A percentile compares a stretch with the other conserved stretches of the same genome.
Evolutionary conservation across 1,140 invertebrate genomes (phyloP).

Genomic region (Rhynchophorus ferrugineus): DNA sequence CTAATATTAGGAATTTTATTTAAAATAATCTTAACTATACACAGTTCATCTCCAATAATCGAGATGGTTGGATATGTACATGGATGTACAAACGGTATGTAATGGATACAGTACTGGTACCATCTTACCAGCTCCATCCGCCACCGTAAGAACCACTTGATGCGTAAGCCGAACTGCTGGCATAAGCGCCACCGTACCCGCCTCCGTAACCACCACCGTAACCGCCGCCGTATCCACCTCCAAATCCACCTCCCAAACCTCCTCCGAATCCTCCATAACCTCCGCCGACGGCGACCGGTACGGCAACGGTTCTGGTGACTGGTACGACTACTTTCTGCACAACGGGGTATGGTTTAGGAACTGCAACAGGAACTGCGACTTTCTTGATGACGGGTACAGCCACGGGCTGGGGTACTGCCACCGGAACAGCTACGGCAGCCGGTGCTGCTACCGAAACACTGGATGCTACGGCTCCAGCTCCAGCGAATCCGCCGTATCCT

Average conservation of each 20-base stretch:
- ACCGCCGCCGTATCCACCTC: slow-evolving; percentile 10
- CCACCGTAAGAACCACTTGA: no score
- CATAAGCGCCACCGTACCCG: no score
- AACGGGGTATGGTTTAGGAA: neutral
- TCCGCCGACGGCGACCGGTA: neutral
- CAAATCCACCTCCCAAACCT: slow-evolving; percentile 3
- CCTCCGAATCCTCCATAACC: neutral
- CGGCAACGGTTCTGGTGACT: neutral
- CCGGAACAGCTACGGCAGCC: neutral
- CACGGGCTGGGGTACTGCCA: neutral
- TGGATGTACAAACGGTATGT: no score
- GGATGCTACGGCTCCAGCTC: neutral
- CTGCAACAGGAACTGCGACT: neutral
- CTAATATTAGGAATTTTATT: no score
- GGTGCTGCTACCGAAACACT: neutral
- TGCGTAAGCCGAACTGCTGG: no score
- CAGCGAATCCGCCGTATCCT: neutral
- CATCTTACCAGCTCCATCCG: no score
- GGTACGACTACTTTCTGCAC: neutral
- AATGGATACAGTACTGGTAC: no score
- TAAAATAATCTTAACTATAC: no score
- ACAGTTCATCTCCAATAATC: no score
- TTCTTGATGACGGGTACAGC: slow-evolving; percentile 1
- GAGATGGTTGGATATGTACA: no score
- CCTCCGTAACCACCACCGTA: neutral